These are phyloP conservation scores for Trachops cirrhosus DNA, from an alignment of 2,797 vertebrate species.

Conservation along the genomic window DNA sequence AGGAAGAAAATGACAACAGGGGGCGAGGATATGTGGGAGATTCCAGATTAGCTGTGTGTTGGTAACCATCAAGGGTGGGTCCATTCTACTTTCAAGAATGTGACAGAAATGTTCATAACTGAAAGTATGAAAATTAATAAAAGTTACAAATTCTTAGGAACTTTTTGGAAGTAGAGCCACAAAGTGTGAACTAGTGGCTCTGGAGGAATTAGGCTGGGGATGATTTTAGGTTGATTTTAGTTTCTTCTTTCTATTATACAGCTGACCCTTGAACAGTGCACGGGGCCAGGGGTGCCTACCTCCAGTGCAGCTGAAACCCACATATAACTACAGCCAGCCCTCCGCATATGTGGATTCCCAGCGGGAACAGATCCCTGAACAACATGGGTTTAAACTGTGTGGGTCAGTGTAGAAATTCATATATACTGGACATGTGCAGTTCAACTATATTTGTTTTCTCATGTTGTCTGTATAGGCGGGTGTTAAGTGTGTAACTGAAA, in stretches of 20 bases:
- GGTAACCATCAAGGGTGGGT: neutral
- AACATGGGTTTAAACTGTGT: neutral
- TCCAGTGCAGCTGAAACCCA: neutral
- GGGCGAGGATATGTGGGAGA: accelerated
- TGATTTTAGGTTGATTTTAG: neutral
- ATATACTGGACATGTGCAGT: neutral
- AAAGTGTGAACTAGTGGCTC: neutral
- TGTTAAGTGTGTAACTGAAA: neutral
- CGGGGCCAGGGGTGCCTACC: neutral
- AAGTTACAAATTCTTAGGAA: neutral
- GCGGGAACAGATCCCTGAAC: neutral
- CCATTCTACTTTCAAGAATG: neutral
- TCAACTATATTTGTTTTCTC: neutral
- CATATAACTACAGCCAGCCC: neutral
- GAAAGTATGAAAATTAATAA: neutral
- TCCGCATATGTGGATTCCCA: neutral
- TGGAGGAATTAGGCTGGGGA: neutral
- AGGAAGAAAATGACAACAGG: neutral
- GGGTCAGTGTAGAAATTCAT: neutral
- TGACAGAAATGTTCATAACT: neutral
- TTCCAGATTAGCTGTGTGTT: neutral
- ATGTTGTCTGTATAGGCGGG: neutral
- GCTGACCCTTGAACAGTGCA: neutral
- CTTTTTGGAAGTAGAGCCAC: neutral
- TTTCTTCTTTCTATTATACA: neutral